Conservation (phyloP, 2,888 invertebrate species). For the Deilephila porcellus region DNA sequence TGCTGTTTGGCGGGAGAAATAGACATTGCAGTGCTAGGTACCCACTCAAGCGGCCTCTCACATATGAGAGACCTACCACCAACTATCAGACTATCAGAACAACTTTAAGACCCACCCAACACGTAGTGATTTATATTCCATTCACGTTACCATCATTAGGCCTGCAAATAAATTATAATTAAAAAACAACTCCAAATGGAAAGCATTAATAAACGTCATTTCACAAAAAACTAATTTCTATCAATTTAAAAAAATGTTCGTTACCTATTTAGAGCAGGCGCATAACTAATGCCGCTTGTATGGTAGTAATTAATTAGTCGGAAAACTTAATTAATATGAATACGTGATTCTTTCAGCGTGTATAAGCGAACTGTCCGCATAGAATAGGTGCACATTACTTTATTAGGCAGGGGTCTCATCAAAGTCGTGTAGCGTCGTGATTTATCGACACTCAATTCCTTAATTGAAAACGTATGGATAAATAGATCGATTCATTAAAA, state of each 20-base stretch:
- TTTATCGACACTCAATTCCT: conserved; percentile 57
- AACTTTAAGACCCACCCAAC: neutral
- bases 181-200: neutral
- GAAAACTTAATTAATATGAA: conserved; percentile 28
- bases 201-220: conserved; percentile 14
- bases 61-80: no score
- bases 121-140: neutral
- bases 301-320: conserved; percentile 28
- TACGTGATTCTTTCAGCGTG: conserved; percentile 21
- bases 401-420: conserved; percentile 51
- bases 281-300: conserved; percentile 14
- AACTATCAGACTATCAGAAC: neutral
- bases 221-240: conserved; percentile 10
- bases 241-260: conserved; percentile 14
- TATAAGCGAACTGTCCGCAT: conserved; percentile 29
- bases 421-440: conserved; percentile 56
- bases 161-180: neutral
- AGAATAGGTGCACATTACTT: conserved; percentile 38
- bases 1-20: no score
- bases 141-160: neutral
- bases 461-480: conserved; percentile 66
- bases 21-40: no score
- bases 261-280: conserved; percentile 1
- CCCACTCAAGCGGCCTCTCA: no score
- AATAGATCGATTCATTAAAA: conserved; percentile 60